Evolutionary conservation across 2,888 invertebrate species (phyloP), one percentile per base, ranked within the genome.

Genomic region (Drosophila mettleri): DNA sequence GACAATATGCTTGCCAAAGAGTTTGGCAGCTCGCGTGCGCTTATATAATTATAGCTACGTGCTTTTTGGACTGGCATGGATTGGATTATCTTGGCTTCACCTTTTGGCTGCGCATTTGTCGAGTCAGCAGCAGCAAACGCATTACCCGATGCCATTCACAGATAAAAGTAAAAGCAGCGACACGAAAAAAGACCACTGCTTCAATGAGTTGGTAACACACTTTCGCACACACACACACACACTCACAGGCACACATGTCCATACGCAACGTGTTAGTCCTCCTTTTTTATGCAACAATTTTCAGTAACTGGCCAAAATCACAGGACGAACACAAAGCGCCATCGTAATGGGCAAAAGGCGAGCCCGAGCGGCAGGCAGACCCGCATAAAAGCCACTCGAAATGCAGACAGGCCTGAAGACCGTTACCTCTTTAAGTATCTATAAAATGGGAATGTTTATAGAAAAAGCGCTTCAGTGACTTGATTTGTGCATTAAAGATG

Each of bases 371-470:
- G 49, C 6, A 9, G 24, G 16, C 12, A 18, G 38, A 57, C 80
- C 87, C 87, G 82, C 87, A 83, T 85, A 85, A 87, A 82, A 82
- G 66, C 22, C 83, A 75, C 82, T 85, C 69, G 66, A 77, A 79
- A 79, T 79, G 85, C 77, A 79, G 64, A 59, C 74, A 58, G 63
- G 39, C 62, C 55, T 24, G 49, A 43, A 39, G 43, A 41, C 67
- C 61, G 78, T 73, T 74, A 76, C 83, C 87, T 68, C 75, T 88
- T 88, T 85, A 87, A 88, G 84, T 87, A 76, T 81, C 89, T 79
- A 85, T 85, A 85, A 84, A 84, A 84, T 54, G 76, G 70, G 74
- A 87, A 88, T 88, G 84, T 88, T 88, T 84, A 88, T 87, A 87
- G 89, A 88, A 84, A 88, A 86, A 84, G 79, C 69, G 74, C 61